Conservation (phyloP, 2,888 invertebrate genomes). For the Micoletzkya japonica region DNA sequence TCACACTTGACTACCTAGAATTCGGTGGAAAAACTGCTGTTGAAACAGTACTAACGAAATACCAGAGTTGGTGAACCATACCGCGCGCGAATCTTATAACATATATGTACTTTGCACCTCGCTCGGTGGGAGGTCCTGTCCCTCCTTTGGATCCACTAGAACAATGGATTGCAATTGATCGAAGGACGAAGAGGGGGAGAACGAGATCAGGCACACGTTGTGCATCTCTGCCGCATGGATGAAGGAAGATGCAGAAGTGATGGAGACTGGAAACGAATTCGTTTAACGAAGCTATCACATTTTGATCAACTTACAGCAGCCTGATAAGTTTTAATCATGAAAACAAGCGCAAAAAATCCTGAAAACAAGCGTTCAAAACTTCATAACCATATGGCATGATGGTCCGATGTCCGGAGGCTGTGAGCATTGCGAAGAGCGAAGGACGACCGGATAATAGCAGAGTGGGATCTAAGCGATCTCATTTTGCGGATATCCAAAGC, state of each 20-base stretch:
- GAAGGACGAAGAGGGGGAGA: slow-evolving; percentile 4
- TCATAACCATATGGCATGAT: slow-evolving; percentile 21
- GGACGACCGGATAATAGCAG: slow-evolving; percentile 7
- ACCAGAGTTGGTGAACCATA: too few relatives aligned
- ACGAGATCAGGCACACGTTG: not conserved
- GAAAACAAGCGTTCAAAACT: too few relatives aligned
- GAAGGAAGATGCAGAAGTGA: not conserved
- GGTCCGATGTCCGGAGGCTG: slow-evolving; percentile 10
- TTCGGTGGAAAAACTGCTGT: too few relatives aligned
- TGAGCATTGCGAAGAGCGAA: slow-evolving; percentile 17
- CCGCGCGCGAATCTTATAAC: too few relatives aligned
- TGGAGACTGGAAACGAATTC: slow-evolving; percentile 1
- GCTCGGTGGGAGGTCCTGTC: slow-evolving; percentile 4
- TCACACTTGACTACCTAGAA: too few relatives aligned
- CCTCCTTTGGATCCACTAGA: slow-evolving; percentile 4
- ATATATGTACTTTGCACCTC: too few relatives aligned
- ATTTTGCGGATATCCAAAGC: not conserved
- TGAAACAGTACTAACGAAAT: too few relatives aligned
- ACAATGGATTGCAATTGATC: not conserved
- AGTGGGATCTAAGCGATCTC: not conserved
- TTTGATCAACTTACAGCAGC: not conserved
- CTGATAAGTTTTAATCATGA: too few relatives aligned
- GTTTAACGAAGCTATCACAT: not conserved
- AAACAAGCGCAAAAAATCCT: too few relatives aligned
- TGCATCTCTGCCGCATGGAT: slow-evolving; percentile 14